Base-by-base conservation (phyloP, 2,888 invertebrate species). In the Hyposoter didymator region DNA sequence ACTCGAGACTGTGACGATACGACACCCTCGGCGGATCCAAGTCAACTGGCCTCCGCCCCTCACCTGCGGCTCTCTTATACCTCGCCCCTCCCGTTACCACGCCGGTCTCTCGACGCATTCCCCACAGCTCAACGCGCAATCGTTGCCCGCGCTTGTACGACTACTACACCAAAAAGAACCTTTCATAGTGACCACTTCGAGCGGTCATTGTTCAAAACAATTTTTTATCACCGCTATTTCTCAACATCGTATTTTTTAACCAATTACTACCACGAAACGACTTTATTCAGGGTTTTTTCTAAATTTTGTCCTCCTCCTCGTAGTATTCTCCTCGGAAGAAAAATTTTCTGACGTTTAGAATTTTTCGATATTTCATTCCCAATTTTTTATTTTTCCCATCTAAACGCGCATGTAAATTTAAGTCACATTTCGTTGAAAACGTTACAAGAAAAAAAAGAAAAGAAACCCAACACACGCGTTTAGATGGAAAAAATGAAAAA, bases 41-140 rank as follows among this genome's bases (percentile, higher is more conserved):
- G 90, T 90, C 90, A 90, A 93, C 93, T 93, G 92, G 92, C 90
- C 91, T 92, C 91, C 92, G 92, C 93, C 93, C 93, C 93, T 92
- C 93, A 91, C 92, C 92, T 91, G 91, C 89, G 85, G 55, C 84
- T 79, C 73, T 89, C 90, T 91, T 92, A 93, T 92, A 93, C 87
- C 84, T 84, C 88, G 67, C 87, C 88, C 88, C 90, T 90, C 90
- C 89, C 78, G 85, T 82, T 84, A 78, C 80, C 70, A 59, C 78
- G 72, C 70, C 84, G 81, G 45, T 70, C 81, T 52, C 67, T 82
- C 84, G 85, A 84, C 85, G 85, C 87, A 85, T 82, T 85, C 78
- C 80, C 84, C 88, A 84, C 88, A 84, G 85, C 84, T 84, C 87
- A 86, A 89, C 81, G 91, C 92, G 91, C 92, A 92, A 90, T 91